Evolutionary conservation across 2,113 vertebrate species (phyloP).

Genomic region (Orientallactaga bullata): DNA sequence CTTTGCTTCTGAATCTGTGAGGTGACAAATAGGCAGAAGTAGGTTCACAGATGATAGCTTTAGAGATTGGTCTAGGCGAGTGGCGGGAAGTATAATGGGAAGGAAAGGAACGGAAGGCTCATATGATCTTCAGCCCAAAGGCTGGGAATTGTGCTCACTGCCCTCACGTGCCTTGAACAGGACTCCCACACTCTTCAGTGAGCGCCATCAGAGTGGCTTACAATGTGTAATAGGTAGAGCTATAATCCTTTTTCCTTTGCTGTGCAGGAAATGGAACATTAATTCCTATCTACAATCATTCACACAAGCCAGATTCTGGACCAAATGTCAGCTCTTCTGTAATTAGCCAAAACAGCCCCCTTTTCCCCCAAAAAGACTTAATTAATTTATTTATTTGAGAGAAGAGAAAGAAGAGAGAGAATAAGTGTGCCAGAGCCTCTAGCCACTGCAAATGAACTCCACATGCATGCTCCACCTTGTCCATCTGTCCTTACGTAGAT

Average conservation of each 20-base stretch:
- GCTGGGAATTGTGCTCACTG: not conserved
- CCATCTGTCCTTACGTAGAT: too few relatives aligned
- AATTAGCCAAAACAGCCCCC: not conserved
- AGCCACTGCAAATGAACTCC: too few relatives aligned
- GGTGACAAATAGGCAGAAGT: not conserved
- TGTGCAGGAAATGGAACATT: constrained; percentile 43
- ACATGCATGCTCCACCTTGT: too few relatives aligned
- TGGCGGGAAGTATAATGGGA: not conserved
- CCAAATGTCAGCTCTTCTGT: not conserved
- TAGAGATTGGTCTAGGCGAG: not conserved
- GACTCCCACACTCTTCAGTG: not conserved
- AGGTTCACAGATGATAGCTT: not conserved
- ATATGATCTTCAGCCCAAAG: not conserved
- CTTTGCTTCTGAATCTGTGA: constrained; percentile 9
- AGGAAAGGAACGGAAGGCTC: not conserved
- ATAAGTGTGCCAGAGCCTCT: too few relatives aligned
- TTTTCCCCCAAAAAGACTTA: too few relatives aligned
- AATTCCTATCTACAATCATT: constrained; percentile 35
- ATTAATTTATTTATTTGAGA: too few relatives aligned
- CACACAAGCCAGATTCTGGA: not conserved
- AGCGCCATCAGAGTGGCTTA: not conserved
- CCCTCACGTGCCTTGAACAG: not conserved
- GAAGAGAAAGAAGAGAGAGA: too few relatives aligned
- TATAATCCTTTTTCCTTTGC: constrained; percentile 3
- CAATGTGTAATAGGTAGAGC: not conserved